Percentiles rank a stretch among this genome's conserved stretches.
phyloP scores from a whole-genome alignment of 2,113 vertebrate species.

The Pardalotus punctatus region DNA sequence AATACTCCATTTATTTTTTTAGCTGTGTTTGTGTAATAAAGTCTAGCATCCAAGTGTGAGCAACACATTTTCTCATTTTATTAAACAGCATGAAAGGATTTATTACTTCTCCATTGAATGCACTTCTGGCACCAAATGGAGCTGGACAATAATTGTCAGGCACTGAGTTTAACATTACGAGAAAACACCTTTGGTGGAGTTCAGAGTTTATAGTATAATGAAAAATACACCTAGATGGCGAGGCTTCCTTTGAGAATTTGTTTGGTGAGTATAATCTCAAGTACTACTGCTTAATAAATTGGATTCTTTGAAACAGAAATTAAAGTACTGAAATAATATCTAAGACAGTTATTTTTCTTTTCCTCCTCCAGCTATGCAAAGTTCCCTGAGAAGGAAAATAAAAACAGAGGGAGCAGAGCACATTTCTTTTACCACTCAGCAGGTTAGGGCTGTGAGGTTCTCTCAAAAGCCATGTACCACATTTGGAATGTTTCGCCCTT shows the following conservation, averaged over 20 bases:
- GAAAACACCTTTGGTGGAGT: constrained; percentile 42
- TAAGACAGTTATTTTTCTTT: constrained; percentile 2
- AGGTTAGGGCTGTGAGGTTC: not conserved
- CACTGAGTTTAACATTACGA: constrained; percentile 21
- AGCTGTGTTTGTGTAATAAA: constrained; percentile 51
- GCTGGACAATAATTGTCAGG: constrained; percentile 24
- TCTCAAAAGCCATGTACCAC: not conserved
- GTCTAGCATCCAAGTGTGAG: constrained; percentile 58
- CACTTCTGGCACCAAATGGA: constrained; percentile 13
- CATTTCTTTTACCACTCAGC: not conserved
- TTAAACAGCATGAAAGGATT: constrained; percentile 55
- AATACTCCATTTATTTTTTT: constrained; percentile 52
- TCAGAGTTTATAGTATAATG: constrained; percentile 17
- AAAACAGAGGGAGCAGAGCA: not conserved
- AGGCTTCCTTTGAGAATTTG: constrained; percentile 52
- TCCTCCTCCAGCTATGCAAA: not conserved
- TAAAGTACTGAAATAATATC: constrained; percentile 30
- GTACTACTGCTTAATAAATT: constrained; percentile 55
- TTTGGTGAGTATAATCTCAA: constrained; percentile 40
- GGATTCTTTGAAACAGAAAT: constrained; percentile 49
- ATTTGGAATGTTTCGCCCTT: not conserved
- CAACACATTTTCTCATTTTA: constrained; percentile 58
- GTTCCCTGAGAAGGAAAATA: not conserved
- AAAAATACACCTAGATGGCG: constrained; percentile 51
- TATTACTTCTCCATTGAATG: constrained; percentile 40